These are phyloP conservation scores for Condylostylus longicornis DNA, from an alignment of 1,140 invertebrate species.

Conservation along the genomic window DNA sequence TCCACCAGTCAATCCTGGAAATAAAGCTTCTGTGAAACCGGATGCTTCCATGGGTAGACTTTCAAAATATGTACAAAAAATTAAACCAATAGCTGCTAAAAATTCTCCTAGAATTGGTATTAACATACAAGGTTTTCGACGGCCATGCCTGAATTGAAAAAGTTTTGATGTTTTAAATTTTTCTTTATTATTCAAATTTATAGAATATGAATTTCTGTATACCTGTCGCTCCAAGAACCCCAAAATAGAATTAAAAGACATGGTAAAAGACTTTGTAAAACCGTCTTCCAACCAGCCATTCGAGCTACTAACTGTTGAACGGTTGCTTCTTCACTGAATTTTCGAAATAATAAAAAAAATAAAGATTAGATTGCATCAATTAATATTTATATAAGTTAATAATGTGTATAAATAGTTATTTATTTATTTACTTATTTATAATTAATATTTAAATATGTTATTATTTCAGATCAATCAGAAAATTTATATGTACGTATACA, in stretches of 20 bases:
- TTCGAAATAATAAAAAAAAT: background rate
- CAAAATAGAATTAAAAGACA: slow-evolving; percentile 61
- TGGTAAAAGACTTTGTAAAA: slow-evolving; percentile 56
- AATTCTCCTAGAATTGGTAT: slow-evolving; percentile 68
- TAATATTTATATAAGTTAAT: no score
- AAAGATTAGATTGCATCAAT: no score
- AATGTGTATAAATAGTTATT: no score
- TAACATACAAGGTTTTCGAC: slow-evolving; percentile 70
- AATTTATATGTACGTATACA: no score
- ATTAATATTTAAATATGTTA: no score
- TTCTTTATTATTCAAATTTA: slow-evolving; percentile 19
- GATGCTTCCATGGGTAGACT: slow-evolving; percentile 62
- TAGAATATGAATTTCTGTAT: no score
- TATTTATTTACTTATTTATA: no score
- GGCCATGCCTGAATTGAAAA: slow-evolving; percentile 34
- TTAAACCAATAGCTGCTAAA: slow-evolving; percentile 55
- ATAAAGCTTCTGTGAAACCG: slow-evolving; percentile 57
- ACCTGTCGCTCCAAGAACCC: slow-evolving; percentile 59
- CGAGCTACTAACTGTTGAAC: slow-evolving; percentile 60
- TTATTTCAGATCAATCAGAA: no score
- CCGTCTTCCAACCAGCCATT: slow-evolving; percentile 66
- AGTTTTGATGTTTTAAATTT: background rate
- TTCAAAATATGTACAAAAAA: slow-evolving; percentile 63
- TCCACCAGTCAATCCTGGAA: slow-evolving; percentile 57
- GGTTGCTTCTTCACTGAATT: slow-evolving; percentile 44